Percentiles rank a stretch among this genome's conserved stretches.
Evolutionary conservation across 2,797 vertebrate genomes (phyloP).

Genomic region (Hapalemur alaotrensis): DNA sequence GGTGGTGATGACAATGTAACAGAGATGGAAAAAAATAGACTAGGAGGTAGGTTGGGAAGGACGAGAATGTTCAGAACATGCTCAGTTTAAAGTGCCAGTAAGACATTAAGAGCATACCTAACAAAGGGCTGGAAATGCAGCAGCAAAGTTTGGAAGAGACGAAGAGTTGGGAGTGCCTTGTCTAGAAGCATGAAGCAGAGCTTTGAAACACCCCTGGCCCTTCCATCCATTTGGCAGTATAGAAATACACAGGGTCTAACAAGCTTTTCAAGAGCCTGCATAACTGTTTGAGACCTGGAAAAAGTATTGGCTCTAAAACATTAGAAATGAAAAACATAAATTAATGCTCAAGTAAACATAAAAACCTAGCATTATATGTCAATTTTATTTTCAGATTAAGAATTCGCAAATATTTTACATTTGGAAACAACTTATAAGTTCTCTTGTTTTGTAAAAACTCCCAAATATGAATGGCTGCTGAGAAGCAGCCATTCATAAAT

Average conservation of each 20-base stretch:
- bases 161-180: neutral
- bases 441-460: constrained; percentile 14
- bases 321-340: neutral
- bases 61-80: neutral
- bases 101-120: neutral
- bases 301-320: neutral
- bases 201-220: neutral
- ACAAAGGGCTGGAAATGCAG: neutral
- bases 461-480: neutral
- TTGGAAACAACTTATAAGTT: constrained; percentile 10
- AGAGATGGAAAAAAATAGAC: neutral
- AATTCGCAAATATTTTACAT: neutral
- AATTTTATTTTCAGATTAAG: neutral
- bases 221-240: neutral
- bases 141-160: neutral
- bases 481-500: neutral
- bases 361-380: neutral
- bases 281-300: neutral
- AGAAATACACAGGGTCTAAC: neutral
- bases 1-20: neutral
- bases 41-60: neutral
- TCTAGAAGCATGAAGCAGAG: neutral
- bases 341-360: constrained; percentile 3
- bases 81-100: neutral
- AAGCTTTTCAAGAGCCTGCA: neutral